These are phyloP conservation scores for Aproaerema taeniolella DNA, from an alignment of 2,888 invertebrate species.

Conservation along the genomic window DNA sequence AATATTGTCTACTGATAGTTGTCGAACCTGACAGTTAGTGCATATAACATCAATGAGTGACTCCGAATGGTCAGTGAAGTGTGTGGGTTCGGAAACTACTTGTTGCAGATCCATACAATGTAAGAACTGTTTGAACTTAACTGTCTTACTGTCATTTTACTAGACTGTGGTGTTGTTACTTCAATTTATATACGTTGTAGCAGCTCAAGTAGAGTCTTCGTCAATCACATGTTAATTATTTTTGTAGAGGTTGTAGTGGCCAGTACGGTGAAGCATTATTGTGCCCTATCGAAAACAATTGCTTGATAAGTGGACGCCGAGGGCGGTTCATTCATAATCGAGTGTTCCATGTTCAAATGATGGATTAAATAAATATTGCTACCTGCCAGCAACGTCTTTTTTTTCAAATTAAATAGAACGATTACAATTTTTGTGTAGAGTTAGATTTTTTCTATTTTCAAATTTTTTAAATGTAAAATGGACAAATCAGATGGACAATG, in stretches of 20 bases:
- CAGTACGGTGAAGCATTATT: slow-evolving; percentile 44
- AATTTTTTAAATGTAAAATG: too few species aligned
- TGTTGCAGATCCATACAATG: too few species aligned
- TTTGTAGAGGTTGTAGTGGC: slow-evolving; percentile 41
- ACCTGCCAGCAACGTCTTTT: too few species aligned
- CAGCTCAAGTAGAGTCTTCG: slow-evolving; percentile 24
- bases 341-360: slow-evolving; percentile 20
- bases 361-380: slow-evolving; percentile 4
- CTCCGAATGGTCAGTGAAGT: too few species aligned
- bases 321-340: slow-evolving; percentile 41
- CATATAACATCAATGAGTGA: too few species aligned
- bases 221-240: slow-evolving; percentile 46
- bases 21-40: too few species aligned
- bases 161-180: background rate
- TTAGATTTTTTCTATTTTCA: too few species aligned
- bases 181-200: background rate
- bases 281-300: slow-evolving; percentile 54
- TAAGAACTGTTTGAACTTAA: background rate
- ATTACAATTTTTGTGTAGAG: too few species aligned
- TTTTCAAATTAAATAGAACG: too few species aligned
- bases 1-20: too few species aligned
- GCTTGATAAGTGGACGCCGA: slow-evolving; percentile 45
- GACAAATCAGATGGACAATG: too few species aligned
- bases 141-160: background rate
- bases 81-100: too few species aligned